Conservation (phyloP, 2,888 invertebrate genomes). For the Pinctada fucata region DNA sequence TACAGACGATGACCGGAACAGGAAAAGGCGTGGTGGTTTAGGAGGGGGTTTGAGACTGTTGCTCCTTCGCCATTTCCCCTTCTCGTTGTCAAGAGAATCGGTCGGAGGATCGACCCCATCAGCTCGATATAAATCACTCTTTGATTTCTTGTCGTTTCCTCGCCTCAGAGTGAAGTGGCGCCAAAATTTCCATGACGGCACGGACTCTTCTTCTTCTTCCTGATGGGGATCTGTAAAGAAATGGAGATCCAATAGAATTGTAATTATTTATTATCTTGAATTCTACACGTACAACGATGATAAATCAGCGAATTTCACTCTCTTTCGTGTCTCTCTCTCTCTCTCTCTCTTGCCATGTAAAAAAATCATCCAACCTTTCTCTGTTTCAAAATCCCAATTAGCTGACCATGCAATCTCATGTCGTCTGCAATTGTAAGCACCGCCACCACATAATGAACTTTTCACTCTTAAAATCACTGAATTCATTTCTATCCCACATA, state of each 20-base stretch:
- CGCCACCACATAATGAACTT: constrained; percentile 37
- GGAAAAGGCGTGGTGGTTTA: constrained; percentile 69
- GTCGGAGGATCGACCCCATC: constrained; percentile 7
- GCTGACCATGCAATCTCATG: constrained; percentile 41
- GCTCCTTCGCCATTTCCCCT: constrained; percentile 43
- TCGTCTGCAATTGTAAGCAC: constrained; percentile 38
- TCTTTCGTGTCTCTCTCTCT: neutral
- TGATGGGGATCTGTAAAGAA: neutral
- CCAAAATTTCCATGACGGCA: constrained; percentile 38
- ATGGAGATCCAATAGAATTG: neutral
- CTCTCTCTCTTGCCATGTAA: neutral
- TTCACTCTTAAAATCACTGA: constrained; percentile 35
- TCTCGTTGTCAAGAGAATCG: constrained; percentile 22
- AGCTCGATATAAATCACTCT: neutral
- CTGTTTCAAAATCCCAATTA: constrained; percentile 30
- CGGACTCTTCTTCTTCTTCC: neutral
- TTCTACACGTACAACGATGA: too few relatives aligned
- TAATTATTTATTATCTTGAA: too few relatives aligned
- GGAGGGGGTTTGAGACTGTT: constrained; percentile 66
- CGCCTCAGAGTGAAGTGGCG: constrained; percentile 34
- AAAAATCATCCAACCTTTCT: constrained; percentile 12
- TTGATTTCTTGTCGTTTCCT: constrained; percentile 22
- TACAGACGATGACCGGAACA: constrained; percentile 60
- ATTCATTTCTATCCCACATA: constrained; percentile 14
- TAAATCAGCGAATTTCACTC: too few relatives aligned